A percentile compares a stretch with the other conserved stretches of the same genome.
These are phyloP conservation scores for Ormyrus rosae DNA, from an alignment of 2,888 invertebrate species.

Conservation along the genomic window DNA sequence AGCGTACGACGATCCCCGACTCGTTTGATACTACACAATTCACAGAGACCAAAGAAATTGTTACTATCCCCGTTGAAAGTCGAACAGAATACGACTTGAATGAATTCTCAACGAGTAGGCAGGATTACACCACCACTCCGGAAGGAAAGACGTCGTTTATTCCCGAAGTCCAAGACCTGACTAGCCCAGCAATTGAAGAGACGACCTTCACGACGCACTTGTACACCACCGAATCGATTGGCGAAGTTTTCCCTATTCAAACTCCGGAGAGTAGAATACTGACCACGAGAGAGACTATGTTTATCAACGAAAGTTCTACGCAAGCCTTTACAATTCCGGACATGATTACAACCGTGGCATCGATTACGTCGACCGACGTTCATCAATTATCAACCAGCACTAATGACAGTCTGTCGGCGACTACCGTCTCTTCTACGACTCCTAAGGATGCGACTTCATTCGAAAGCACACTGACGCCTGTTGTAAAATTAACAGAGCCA, in stretches of 20 bases:
- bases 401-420: neutral
- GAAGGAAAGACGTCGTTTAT: no score
- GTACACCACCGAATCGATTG: slow-evolving; percentile 22
- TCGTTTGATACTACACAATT: slow-evolving; percentile 9
- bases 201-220: slow-evolving; percentile 16
- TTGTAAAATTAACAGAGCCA: neutral
- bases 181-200: neutral
- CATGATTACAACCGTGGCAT: neutral
- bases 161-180: slow-evolving; percentile 15
- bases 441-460: neutral
- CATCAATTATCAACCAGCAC: neutral
- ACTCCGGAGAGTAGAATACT: slow-evolving; percentile 16
- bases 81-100: slow-evolving; percentile 14
- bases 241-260: slow-evolving; percentile 12
- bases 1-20: neutral
- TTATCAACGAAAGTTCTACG: slow-evolving; percentile 1
- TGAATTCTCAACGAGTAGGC: neutral
- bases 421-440: neutral
- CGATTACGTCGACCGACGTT: neutral
- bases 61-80: slow-evolving; percentile 27
- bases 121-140: neutral
- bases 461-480: neutral
- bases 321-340: slow-evolving; percentile 14
- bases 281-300: neutral
- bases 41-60: slow-evolving; percentile 2